phyloP scores from a whole-genome alignment of 1,140 invertebrate genomes.

The Mesaphorura yosii region DNA sequence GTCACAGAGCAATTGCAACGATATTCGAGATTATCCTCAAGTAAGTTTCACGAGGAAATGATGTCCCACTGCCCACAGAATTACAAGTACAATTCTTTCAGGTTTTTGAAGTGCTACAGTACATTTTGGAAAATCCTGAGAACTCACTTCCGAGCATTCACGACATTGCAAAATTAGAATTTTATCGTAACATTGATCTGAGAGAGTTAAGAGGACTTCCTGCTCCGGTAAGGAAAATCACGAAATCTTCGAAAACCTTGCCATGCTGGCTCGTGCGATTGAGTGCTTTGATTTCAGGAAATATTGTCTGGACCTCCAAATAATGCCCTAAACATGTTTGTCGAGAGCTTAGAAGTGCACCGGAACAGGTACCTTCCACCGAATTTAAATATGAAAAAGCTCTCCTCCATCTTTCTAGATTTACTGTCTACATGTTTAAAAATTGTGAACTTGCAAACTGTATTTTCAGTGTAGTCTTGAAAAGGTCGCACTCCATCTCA shows the following conservation, averaged over 20 bases:
- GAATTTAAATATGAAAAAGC: neutral
- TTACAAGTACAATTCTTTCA: conserved; percentile 33
- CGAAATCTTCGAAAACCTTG: neutral
- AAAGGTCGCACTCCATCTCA: conserved; percentile 14
- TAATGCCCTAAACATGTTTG: neutral
- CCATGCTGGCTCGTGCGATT: neutral
- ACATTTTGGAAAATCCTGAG: conserved; percentile 61
- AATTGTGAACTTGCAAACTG: too few relatives aligned
- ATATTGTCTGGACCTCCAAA: neutral
- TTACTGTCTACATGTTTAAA: too few relatives aligned
- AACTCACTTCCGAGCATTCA: conserved; percentile 55
- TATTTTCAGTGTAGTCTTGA: neutral
- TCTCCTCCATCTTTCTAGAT: too few relatives aligned
- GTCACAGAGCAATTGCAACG: conserved; percentile 53
- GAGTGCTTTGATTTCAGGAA: neutral
- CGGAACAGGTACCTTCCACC: neutral
- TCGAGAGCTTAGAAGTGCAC: neutral
- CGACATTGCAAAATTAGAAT: conserved; percentile 64
- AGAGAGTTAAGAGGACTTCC: conserved; percentile 60
- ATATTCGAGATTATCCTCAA: conserved; percentile 61
- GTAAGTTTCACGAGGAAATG: conserved; percentile 35
- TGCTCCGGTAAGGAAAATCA: conserved; percentile 34
- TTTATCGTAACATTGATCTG: conserved; percentile 75
- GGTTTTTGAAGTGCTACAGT: conserved; percentile 64
- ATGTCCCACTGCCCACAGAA: neutral